These are phyloP conservation scores for Seira sanloemensis DNA, from an alignment of 2,888 invertebrate genomes.

Conservation along the genomic window DNA sequence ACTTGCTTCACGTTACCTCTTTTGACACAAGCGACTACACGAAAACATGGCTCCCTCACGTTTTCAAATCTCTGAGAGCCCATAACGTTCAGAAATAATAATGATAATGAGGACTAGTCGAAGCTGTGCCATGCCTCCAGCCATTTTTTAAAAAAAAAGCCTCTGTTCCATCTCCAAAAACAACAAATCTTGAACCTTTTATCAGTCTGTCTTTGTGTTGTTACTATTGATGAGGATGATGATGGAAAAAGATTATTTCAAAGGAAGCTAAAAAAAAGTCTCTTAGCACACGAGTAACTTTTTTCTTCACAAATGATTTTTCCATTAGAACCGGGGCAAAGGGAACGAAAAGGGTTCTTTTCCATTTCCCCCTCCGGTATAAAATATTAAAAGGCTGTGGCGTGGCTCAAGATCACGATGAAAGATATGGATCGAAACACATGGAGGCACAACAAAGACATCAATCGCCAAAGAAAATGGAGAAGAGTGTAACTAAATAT, in stretches of 20 bases:
- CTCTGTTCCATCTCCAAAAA: background rate
- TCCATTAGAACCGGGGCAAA: background rate
- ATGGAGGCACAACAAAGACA: conserved; percentile 43
- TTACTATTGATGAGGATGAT: background rate
- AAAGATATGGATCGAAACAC: conserved; percentile 46
- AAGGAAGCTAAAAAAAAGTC: background rate
- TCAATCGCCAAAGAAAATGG: too few species aligned
- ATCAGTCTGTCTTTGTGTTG: background rate
- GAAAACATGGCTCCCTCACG: background rate
- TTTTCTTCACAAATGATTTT: background rate
- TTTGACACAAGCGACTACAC: background rate
- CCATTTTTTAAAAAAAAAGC: background rate
- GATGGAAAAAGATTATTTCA: background rate
- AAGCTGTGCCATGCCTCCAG: background rate
- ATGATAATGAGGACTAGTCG: conserved; percentile 15
- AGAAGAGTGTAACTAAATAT: too few species aligned
- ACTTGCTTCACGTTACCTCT: conserved; percentile 14
- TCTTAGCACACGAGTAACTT: background rate
- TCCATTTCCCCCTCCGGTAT: background rate
- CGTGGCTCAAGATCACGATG: conserved; percentile 24
- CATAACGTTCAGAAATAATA: conserved; percentile 25
- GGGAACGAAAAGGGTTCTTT: background rate
- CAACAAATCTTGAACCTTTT: background rate
- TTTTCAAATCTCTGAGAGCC: conserved; percentile 20
- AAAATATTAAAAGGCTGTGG: background rate